Evolutionary conservation across 2,113 vertebrate species (phyloP).

Genomic region (Elanus axillaris): DNA sequence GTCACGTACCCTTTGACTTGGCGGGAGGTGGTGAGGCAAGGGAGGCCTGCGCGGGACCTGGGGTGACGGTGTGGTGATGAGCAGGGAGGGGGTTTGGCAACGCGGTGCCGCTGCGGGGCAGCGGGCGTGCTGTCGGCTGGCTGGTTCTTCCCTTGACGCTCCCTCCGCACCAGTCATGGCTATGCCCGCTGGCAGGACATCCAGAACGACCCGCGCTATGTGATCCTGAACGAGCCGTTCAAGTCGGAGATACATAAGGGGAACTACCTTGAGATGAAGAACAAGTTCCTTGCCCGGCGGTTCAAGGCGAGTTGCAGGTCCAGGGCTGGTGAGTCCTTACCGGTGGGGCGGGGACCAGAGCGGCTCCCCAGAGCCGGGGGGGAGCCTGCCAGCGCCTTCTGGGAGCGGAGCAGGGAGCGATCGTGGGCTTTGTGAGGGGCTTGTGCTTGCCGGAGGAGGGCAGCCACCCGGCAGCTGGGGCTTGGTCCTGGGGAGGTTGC

Average conservation of each 20-base stretch:
- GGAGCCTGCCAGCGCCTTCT: not conserved
- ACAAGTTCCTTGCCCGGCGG: constrained; percentile 95
- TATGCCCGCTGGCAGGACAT: constrained; percentile 99
- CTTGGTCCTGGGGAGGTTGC: fast-evolving
- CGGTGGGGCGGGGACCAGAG: not conserved
- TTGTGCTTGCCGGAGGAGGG: fast-evolving
- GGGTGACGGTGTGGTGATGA: fast-evolving
- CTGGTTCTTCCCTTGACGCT: constrained; percentile 56
- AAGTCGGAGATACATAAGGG: constrained; percentile 95
- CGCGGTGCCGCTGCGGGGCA: fast-evolving
- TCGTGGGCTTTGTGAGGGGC: fast-evolving
- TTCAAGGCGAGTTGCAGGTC: constrained; percentile 81
- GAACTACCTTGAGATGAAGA: constrained; percentile 99
- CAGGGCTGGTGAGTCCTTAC: not conserved
- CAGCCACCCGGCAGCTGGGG: fast-evolving
- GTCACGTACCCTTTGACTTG: constrained; percentile 89
- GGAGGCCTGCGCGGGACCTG: not conserved
- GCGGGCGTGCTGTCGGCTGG: not conserved
- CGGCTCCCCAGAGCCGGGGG: fast-evolving
- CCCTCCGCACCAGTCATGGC: constrained; percentile 79
- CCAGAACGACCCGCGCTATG: constrained; percentile 91
- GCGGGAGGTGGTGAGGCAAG: not conserved
- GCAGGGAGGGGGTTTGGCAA: not conserved
- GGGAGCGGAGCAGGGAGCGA: fast-evolving
- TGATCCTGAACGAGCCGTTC: constrained; percentile 95